Evolutionary conservation across 1,140 invertebrate genomes (phyloP).

Genomic region (Batillaria attramentaria): DNA sequence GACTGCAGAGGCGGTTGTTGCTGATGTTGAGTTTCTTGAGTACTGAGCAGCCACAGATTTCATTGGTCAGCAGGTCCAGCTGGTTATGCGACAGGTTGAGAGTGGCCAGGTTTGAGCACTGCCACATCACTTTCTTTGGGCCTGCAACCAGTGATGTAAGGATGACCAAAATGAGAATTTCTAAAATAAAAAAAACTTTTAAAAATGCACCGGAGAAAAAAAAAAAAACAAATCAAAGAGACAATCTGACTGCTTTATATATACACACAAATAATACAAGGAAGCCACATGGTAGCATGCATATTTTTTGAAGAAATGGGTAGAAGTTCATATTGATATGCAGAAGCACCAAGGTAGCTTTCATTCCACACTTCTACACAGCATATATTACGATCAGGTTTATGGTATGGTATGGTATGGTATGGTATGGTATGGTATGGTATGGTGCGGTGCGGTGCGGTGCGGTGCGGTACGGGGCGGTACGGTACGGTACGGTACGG

Average conservation of each 20-base stretch:
- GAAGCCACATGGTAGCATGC: too few relatives aligned
- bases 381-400: too few relatives aligned
- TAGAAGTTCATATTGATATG: too few relatives aligned
- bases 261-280: too few relatives aligned
- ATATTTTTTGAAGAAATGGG: too few relatives aligned
- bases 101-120: not conserved
- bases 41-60: not conserved
- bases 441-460: too few relatives aligned
- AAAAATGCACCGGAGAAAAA: not conserved
- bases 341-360: too few relatives aligned
- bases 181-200: not conserved
- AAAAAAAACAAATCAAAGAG: not conserved
- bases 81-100: conserved; percentile 21
- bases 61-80: conserved; percentile 17
- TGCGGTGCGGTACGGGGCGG: too few relatives aligned
- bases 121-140: not conserved
- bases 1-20: conserved; percentile 19
- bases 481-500: too few relatives aligned
- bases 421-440: too few relatives aligned
- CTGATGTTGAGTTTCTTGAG: conserved; percentile 14
- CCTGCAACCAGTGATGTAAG: not conserved
- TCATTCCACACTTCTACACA: too few relatives aligned
- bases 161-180: not conserved
- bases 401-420: too few relatives aligned
- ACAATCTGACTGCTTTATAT: not conserved